Conservation (phyloP, 2,888 invertebrate genomes). For the Campoplex nolae region DNA sequence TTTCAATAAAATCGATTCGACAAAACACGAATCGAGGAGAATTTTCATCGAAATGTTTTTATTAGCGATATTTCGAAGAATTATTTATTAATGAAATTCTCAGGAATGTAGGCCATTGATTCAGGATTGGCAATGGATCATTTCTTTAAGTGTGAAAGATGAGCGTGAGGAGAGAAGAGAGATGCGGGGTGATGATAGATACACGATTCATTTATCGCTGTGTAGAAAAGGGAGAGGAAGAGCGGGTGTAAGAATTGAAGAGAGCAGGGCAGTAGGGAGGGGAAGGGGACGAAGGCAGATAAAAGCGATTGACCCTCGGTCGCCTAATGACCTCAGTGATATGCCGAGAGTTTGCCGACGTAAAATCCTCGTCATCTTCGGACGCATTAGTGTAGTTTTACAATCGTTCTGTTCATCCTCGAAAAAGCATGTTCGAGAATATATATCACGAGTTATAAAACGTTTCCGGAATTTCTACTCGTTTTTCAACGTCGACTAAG, state of each 20-base stretch:
- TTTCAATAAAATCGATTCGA: no score
- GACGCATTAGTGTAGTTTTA: conserved; percentile 64
- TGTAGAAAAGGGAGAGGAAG: conserved; percentile 48
- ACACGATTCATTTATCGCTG: conserved; percentile 2
- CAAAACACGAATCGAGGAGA: not conserved
- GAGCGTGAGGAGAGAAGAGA: not conserved
- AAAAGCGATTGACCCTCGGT: conserved; percentile 81
- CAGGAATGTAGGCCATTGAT: conserved; percentile 1
- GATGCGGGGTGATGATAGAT: not conserved
- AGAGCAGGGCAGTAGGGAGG: conserved; percentile 7
- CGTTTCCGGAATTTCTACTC: conserved; percentile 40
- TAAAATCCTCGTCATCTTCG: conserved; percentile 72
- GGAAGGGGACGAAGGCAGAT: conserved; percentile 68
- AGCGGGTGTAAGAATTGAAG: not conserved
- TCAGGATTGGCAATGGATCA: conserved; percentile 7
- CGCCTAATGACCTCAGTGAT: conserved; percentile 80
- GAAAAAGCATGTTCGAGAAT: conserved; percentile 50
- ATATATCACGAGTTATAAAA: conserved; percentile 57
- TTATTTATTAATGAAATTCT: not conserved
- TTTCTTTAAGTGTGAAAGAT: conserved; percentile 2
- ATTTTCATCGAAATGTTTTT: not conserved
- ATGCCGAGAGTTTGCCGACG: conserved; percentile 77
- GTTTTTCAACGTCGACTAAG: not conserved
- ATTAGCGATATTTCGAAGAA: not conserved
- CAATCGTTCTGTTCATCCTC: conserved; percentile 37